A percentile compares a stretch with the other conserved stretches of the same genome.
Conservation (phyloP, 2,888 invertebrate species). For the Didymodactylos carnosus region DNA sequence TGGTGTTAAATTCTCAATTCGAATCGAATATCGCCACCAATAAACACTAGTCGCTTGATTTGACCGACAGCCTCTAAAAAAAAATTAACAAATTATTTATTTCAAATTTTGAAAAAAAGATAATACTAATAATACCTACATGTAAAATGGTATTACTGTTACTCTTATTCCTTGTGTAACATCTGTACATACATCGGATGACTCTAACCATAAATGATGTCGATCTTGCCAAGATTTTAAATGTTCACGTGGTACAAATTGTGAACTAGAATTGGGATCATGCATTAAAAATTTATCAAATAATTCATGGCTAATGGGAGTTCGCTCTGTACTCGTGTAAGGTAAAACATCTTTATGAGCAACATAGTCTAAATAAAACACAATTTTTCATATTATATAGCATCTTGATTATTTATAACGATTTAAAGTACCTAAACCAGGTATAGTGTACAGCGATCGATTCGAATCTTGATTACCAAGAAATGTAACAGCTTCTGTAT, state of each 20-base stretch:
- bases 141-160: conserved; percentile 83
- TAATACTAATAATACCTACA: conserved; percentile 14
- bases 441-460: conserved; percentile 78
- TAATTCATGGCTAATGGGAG: conserved; percentile 67
- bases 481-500: conserved; percentile 90
- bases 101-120: background rate
- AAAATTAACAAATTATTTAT: background rate
- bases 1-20: conserved; percentile 69
- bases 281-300: conserved; percentile 48
- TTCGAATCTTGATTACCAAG: conserved; percentile 84
- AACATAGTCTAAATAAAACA: conserved; percentile 91
- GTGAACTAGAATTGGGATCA: conserved; percentile 55
- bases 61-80: background rate
- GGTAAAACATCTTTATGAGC: conserved; percentile 92
- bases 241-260: conserved; percentile 53
- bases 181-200: conserved; percentile 87
- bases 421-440: too few relatives aligned
- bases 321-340: conserved; percentile 41
- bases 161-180: conserved; percentile 85
- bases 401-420: background rate
- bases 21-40: conserved; percentile 89
- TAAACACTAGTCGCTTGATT: background rate
- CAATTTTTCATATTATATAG: too few relatives aligned
- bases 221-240: conserved; percentile 85
- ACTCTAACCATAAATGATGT: conserved; percentile 84